Evolutionary conservation across 2,888 invertebrate genomes (phyloP).

Genomic region (Drosophila barbarae): DNA sequence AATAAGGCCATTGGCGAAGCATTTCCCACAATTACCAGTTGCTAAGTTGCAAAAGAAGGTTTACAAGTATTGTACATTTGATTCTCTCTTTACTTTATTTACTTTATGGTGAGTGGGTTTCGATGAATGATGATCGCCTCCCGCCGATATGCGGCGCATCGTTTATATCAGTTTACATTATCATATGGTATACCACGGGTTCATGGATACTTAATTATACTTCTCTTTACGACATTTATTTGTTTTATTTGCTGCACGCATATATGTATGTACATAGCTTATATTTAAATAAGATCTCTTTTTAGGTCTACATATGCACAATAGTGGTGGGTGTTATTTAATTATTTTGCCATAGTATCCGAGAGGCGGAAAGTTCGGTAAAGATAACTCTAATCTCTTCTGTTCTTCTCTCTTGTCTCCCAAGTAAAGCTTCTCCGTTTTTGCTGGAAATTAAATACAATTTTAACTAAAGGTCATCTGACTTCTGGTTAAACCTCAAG

Average conservation of each 20-base stretch:
- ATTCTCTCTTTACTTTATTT: slow-evolving; percentile 38
- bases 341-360: slow-evolving; percentile 8
- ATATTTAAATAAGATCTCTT: slow-evolving; percentile 13
- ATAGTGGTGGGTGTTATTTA: slow-evolving; percentile 25
- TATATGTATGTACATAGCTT: slow-evolving; percentile 31
- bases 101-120: slow-evolving; percentile 32
- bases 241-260: slow-evolving; percentile 30
- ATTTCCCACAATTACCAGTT: slow-evolving; percentile 68
- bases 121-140: slow-evolving; percentile 34
- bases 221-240: slow-evolving; percentile 29
- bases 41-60: background rate
- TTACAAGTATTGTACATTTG: slow-evolving; percentile 6
- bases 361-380: slow-evolving; percentile 6
- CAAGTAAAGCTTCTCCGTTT: slow-evolving; percentile 4
- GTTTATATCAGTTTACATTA: slow-evolving; percentile 15
- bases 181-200: slow-evolving; percentile 2
- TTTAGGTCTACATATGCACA: slow-evolving; percentile 35
- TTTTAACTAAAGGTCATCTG: slow-evolving; percentile 1
- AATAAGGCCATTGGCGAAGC: slow-evolving; percentile 81
- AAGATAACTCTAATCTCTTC: background rate
- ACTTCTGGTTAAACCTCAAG: slow-evolving; percentile 6
- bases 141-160: slow-evolving; percentile 19
- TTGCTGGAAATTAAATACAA: background rate
- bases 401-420: background rate
- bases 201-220: slow-evolving; percentile 12